Evolutionary conservation across 2,888 invertebrate genomes (phyloP).

Genomic region (Lepidochitona cinerea): DNA sequence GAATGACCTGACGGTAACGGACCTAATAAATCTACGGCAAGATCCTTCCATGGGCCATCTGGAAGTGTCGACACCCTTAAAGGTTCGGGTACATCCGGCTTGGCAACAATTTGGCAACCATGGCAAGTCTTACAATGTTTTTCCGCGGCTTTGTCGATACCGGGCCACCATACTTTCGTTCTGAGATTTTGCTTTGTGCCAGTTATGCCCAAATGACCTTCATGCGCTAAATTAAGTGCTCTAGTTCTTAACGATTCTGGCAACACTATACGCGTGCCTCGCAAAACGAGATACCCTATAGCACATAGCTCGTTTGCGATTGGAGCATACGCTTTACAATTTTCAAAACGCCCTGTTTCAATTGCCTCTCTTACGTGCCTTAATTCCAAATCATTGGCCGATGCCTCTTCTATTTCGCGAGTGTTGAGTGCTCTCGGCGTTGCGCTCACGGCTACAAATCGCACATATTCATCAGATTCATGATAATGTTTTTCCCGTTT

Average conservation of each 20-base stretch:
- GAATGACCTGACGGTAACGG: slow-evolving; percentile 21
- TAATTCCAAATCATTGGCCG: slow-evolving; percentile 14
- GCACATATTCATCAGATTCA: not conserved
- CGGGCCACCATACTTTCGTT: slow-evolving; percentile 43
- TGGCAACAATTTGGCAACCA: slow-evolving; percentile 24
- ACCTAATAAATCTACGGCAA: slow-evolving; percentile 23
- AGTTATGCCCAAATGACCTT: slow-evolving; percentile 25
- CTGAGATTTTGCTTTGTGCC: slow-evolving; percentile 26
- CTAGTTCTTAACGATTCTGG: slow-evolving; percentile 23
- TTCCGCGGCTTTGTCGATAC: slow-evolving; percentile 30
- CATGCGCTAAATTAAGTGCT: too few species aligned
- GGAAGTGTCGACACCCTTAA: too few species aligned
- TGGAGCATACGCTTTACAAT: not conserved
- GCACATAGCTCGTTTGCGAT: slow-evolving; percentile 25
- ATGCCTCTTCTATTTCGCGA: slow-evolving; percentile 5
- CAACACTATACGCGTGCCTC: slow-evolving; percentile 34
- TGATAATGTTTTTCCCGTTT: too few species aligned
- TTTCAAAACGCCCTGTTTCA: slow-evolving; percentile 5
- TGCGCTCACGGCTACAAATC: slow-evolving; percentile 1
- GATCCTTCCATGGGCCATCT: too few species aligned
- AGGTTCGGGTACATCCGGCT: not conserved
- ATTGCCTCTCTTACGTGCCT: slow-evolving; percentile 2
- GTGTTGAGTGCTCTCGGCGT: slow-evolving; percentile 8
- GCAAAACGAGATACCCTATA: slow-evolving; percentile 28
- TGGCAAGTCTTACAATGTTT: slow-evolving; percentile 16